Evolutionary conservation across 2,797 vertebrate species (phyloP).

Genomic region (Octomys mimax): DNA sequence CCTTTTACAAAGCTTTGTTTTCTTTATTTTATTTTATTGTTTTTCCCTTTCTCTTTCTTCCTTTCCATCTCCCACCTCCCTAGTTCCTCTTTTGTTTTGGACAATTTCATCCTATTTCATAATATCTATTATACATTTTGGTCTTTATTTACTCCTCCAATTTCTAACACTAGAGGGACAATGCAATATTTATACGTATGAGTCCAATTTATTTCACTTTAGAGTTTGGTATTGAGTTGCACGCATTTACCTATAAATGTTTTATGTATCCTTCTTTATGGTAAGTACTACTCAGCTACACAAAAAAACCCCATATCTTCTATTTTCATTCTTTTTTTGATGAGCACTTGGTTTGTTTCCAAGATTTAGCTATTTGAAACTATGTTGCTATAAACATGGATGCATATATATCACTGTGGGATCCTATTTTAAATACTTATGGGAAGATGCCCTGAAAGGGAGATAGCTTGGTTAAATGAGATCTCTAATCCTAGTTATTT

Average conservation of each 20-base stretch:
- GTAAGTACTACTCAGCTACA: neutral
- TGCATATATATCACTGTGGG: neutral
- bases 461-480: neutral
- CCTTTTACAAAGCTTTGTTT: neutral
- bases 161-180: neutral
- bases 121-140: neutral
- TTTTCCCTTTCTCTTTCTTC: neutral
- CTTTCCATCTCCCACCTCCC: neutral
- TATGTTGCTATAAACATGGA: neutral
- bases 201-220: neutral
- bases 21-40: neutral
- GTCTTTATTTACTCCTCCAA: neutral
- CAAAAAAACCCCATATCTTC: neutral
- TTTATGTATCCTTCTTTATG: neutral
- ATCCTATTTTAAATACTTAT: neutral
- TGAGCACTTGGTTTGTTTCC: neutral
- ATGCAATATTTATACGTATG: neutral
- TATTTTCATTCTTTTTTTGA: neutral
- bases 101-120: neutral
- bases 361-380: neutral
- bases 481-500: neutral
- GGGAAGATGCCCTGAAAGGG: neutral
- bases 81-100: neutral
- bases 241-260: neutral
- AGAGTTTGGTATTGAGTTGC: neutral